Conservation (phyloP, 1,140 invertebrate genomes). For the Drosophila eugracilis region DNA sequence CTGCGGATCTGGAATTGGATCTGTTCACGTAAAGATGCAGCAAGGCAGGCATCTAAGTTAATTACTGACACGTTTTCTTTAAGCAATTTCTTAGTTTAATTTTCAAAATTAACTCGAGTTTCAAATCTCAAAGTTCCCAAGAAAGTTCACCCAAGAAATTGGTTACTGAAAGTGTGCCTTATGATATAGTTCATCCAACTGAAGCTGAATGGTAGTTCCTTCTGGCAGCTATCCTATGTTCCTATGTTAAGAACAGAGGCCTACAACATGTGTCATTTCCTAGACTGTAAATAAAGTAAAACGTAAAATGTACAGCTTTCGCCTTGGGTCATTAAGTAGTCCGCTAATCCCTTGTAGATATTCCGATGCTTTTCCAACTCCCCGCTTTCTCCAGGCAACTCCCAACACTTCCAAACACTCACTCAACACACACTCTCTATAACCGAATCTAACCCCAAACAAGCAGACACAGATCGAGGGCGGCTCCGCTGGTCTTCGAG, state of each 20-base stretch:
- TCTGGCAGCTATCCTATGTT: constrained; percentile 33
- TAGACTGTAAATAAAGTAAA: constrained; percentile 74
- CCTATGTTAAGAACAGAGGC: constrained; percentile 61
- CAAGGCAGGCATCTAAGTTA: constrained; percentile 15
- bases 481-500: constrained; percentile 58
- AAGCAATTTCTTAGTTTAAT: constrained; percentile 1
- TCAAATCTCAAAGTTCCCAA: not conserved
- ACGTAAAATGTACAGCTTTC: constrained; percentile 41
- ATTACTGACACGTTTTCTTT: not conserved
- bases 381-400: constrained; percentile 32
- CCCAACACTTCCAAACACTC: not conserved
- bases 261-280: constrained; percentile 35
- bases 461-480: constrained; percentile 70
- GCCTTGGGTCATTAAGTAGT: constrained; percentile 34
- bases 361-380: constrained; percentile 8
- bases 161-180: not conserved
- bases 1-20: constrained; percentile 87
- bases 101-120: not conserved
- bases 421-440: constrained; percentile 43
- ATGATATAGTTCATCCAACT: constrained; percentile 5
- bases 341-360: constrained; percentile 57
- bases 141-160: not conserved
- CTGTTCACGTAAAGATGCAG: constrained; percentile 71
- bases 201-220: constrained; percentile 32
- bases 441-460: constrained; percentile 64